phyloP scores from a whole-genome alignment of 2,797 vertebrate genomes.

The Rhabdophis nuchalis region DNA sequence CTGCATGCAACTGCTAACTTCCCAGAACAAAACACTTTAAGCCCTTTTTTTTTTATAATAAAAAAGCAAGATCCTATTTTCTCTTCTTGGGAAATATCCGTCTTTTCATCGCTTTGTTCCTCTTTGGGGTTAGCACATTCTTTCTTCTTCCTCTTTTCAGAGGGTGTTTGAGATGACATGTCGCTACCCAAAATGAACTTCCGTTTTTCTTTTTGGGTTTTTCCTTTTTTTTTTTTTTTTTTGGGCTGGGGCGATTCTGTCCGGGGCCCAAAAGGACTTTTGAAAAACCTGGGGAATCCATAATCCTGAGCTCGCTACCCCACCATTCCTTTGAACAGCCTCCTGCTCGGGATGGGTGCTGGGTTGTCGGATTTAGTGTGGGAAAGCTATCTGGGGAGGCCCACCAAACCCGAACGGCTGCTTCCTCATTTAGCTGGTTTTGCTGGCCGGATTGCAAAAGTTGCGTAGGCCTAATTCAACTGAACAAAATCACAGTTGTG shows the following conservation, averaged over 20 bases:
- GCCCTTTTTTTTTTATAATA: neutral
- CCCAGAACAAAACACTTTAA: neutral
- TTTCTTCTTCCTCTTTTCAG: conserved; percentile 17
- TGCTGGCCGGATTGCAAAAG: neutral
- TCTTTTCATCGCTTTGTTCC: conserved; percentile 11
- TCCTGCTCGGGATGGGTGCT: neutral
- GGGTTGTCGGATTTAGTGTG: neutral
- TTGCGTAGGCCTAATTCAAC: neutral
- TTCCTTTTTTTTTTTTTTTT: neutral
- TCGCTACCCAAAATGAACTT: conserved; percentile 27
- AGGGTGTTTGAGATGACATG: conserved; percentile 7
- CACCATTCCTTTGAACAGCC: neutral
- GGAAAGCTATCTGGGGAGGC: neutral
- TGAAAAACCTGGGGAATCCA: neutral
- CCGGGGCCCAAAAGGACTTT: neutral
- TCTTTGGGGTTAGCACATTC: conserved; percentile 16
- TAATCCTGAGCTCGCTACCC: neutral
- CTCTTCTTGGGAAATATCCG: conserved; percentile 25
- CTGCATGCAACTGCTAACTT: neutral
- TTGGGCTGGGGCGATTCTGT: neutral
- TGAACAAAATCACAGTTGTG: neutral
- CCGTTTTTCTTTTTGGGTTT: neutral
- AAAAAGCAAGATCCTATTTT: neutral
- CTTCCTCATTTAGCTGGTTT: neutral
- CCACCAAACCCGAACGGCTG: neutral